A percentile compares a stretch with the other conserved stretches of the same genome.
phyloP scores from a whole-genome alignment of 53 echinoderm and acorn worm genomes.

The Pentamera pediparva region DNA sequence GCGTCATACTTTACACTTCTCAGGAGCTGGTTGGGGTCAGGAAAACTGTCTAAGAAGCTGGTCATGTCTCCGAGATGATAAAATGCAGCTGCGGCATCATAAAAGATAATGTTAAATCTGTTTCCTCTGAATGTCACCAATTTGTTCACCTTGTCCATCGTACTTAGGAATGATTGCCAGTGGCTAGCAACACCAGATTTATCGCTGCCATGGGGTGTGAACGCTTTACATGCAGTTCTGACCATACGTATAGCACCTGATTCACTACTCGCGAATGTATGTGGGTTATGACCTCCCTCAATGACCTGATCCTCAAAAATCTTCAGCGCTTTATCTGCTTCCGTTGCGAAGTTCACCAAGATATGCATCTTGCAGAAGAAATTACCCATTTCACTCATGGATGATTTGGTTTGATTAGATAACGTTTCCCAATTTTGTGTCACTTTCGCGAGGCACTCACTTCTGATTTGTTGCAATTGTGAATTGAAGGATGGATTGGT shows the following conservation, averaged over 20 bases:
- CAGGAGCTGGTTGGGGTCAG: slow-evolving; percentile 39
- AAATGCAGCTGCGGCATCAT: slow-evolving; percentile 42
- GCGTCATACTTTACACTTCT: slow-evolving; percentile 34
- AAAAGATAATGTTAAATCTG: slow-evolving; percentile 41
- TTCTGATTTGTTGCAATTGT: slow-evolving; percentile 23
- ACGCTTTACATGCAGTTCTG: slow-evolving; percentile 39
- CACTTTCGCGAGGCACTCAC: slow-evolving; percentile 18
- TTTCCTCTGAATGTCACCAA: slow-evolving; percentile 27
- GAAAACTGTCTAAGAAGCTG: slow-evolving; percentile 17
- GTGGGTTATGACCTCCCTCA: slow-evolving; percentile 16
- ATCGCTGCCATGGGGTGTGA: slow-evolving; percentile 40
- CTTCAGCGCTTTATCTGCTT: slow-evolving; percentile 39
- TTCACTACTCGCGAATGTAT: slow-evolving; percentile 29
- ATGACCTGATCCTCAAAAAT: slow-evolving; percentile 37
- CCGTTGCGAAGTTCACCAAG: slow-evolving; percentile 43
- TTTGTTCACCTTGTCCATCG: slow-evolving; percentile 1
- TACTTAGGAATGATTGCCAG: slow-evolving; percentile 19
- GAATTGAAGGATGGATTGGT: slow-evolving; percentile 39
- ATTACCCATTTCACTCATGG: slow-evolving; percentile 23
- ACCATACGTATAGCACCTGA: slow-evolving; percentile 30
- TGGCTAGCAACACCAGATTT: slow-evolving; percentile 33
- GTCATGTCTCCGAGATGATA: slow-evolving; percentile 31
- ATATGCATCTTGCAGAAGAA: slow-evolving; percentile 53
- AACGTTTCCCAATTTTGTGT: slow-evolving; percentile 37
- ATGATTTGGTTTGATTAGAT: background rate